Evolutionary conservation across 2,113 vertebrate genomes (phyloP).

Genomic region (Rhombomys opimus): DNA sequence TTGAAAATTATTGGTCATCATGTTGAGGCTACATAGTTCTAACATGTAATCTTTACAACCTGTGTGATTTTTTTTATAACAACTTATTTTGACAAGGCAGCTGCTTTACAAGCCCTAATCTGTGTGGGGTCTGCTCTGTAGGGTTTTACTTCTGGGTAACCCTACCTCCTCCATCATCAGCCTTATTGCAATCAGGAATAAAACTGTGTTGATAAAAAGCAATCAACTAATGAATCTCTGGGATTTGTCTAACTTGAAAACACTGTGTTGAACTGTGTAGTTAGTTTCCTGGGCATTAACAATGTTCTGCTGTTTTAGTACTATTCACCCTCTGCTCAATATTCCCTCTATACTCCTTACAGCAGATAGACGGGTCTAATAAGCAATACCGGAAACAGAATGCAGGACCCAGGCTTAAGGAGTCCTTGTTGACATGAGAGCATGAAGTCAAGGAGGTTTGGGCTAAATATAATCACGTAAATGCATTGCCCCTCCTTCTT

Average conservation of each 20-base stretch:
- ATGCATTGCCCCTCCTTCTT: not conserved
- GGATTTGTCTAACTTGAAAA: not conserved
- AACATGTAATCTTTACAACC: not conserved
- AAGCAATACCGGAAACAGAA: not conserved
- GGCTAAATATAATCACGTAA: not conserved
- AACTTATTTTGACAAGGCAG: not conserved
- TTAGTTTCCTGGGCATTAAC: not conserved
- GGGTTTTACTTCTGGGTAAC: not conserved
- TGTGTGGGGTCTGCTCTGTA: not conserved
- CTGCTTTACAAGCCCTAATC: not conserved
- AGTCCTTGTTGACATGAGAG: no score
- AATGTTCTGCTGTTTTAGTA: no score
- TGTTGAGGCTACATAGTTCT: not conserved
- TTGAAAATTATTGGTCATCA: not conserved
- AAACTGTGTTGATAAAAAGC: not conserved
- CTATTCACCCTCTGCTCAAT: not conserved
- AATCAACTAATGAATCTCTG: not conserved
- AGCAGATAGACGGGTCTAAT: not conserved
- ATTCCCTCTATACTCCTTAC: not conserved
- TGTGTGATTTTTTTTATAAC: not conserved
- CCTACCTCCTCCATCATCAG: no score
- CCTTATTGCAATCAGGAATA: not conserved
- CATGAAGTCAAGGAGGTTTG: not conserved
- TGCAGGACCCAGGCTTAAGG: not conserved
- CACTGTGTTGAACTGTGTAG: not conserved